Evolutionary conservation across 2,113 vertebrate species (phyloP).

Genomic region (Ammodytes dubius): DNA sequence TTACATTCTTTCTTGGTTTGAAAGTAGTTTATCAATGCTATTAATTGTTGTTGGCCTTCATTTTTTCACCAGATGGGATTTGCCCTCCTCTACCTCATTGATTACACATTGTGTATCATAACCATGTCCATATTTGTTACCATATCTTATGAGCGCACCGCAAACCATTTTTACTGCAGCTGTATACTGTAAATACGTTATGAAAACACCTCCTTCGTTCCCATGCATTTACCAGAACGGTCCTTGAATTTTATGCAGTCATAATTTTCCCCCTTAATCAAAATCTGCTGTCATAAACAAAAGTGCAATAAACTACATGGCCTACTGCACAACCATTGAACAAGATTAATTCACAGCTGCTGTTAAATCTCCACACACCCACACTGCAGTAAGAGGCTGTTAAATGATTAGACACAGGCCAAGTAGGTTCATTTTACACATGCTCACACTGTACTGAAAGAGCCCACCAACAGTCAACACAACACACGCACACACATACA

Average conservation of each 20-base stretch:
- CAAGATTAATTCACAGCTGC: slow-evolving; percentile 27
- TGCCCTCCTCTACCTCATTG: too few species aligned
- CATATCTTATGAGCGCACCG: not conserved
- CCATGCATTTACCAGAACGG: slow-evolving; percentile 20
- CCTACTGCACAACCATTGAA: slow-evolving; percentile 20
- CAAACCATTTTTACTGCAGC: slow-evolving; percentile 24
- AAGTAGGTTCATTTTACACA: slow-evolving; percentile 34
- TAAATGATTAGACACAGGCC: slow-evolving; percentile 53
- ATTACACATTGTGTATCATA: too few species aligned
- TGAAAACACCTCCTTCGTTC: slow-evolving; percentile 59
- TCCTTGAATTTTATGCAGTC: slow-evolving; percentile 10
- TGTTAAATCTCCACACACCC: slow-evolving; percentile 64
- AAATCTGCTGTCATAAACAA: slow-evolving; percentile 52
- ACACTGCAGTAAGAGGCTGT: slow-evolving; percentile 43
- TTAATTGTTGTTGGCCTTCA: too few species aligned
- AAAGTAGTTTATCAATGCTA: too few species aligned
- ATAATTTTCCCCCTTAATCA: slow-evolving; percentile 48
- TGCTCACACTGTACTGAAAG: slow-evolving; percentile 24
- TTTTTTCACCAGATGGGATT: too few species aligned
- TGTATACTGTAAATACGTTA: slow-evolving; percentile 31
- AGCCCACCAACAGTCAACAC: slow-evolving; percentile 23
- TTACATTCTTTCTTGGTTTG: too few species aligned
- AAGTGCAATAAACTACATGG: slow-evolving; percentile 47
- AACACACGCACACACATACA: not conserved
- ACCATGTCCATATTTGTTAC: not conserved